These are phyloP conservation scores for Gymnorhina tibicen DNA, from an alignment of 2,113 vertebrate genomes.

Conservation along the genomic window DNA sequence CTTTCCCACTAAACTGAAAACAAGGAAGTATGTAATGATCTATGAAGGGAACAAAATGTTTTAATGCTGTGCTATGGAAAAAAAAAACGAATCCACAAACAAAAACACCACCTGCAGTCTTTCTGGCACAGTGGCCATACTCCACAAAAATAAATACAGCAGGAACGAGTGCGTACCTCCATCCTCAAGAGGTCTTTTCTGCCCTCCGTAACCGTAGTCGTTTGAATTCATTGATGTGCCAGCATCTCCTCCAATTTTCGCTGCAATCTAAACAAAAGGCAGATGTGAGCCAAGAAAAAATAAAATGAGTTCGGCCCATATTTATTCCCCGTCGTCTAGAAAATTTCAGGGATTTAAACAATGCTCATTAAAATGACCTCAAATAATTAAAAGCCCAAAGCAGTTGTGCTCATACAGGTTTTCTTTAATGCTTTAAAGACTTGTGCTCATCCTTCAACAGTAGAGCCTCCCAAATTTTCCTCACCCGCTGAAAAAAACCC, in stretches of 20 bases:
- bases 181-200: conserved; percentile 98
- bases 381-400: neutral
- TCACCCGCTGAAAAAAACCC: rapidly evolving
- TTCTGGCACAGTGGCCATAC: neutral
- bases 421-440: neutral
- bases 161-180: conserved; percentile 81
- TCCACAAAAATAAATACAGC: neutral
- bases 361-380: rapidly evolving
- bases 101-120: neutral
- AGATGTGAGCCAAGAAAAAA: neutral
- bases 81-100: neutral
- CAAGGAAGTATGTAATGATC: neutral
- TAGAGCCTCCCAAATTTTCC: neutral
- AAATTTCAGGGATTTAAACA: rapidly evolving
- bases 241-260: conserved; percentile 95
- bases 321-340: neutral
- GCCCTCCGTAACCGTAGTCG: conserved; percentile 94
- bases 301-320: too few relatives aligned
- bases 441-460: neutral
- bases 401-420: rapidly evolving
- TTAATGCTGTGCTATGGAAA: neutral
- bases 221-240: conserved; percentile 85
- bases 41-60: neutral
- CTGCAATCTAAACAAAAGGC: conserved; percentile 85
- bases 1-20: neutral